phyloP scores from a whole-genome alignment of 1,140 invertebrate species.

The Dendrolimus kikuchii region DNA sequence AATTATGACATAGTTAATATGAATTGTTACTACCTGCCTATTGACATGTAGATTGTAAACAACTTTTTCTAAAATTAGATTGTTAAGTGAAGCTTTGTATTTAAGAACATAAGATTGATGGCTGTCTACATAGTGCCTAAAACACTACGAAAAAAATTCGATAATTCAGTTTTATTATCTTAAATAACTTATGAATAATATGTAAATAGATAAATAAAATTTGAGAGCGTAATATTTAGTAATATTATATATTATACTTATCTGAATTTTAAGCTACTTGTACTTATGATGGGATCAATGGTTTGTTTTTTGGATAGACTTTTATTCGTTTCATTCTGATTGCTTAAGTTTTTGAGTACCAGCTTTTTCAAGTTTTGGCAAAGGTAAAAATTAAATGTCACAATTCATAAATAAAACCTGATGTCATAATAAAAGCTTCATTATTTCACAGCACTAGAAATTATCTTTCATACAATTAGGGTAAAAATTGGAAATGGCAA shows the following conservation, averaged over 20 bases:
- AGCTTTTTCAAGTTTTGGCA: too few species aligned
- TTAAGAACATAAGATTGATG: constrained; percentile 67
- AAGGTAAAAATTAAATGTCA: too few species aligned
- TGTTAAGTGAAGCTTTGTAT: constrained; percentile 59
- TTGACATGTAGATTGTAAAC: constrained; percentile 62
- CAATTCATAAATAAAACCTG: too few species aligned
- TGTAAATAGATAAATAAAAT: constrained; percentile 49
- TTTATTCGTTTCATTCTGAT: too few species aligned
- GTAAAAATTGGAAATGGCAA: too few species aligned
- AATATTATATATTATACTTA: constrained; percentile 13
- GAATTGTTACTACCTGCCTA: constrained; percentile 66
- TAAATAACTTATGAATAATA: constrained; percentile 43
- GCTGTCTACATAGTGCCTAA: constrained; percentile 72
- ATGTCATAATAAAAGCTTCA: too few species aligned
- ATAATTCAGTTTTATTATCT: constrained; percentile 65
- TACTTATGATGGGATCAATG: constrained; percentile 56
- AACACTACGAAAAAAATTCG: constrained; percentile 67
- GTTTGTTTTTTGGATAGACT: too few species aligned
- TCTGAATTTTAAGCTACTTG: constrained; percentile 48
- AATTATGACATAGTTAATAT: constrained; percentile 37
- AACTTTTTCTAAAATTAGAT: constrained; percentile 42
- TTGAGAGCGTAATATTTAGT: constrained; percentile 45
- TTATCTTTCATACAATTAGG: too few species aligned
- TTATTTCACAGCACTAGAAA: too few species aligned
- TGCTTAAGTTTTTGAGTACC: too few species aligned